phyloP scores from a whole-genome alignment of 2,888 invertebrate genomes.

The Teleogryllus oceanicus region DNA sequence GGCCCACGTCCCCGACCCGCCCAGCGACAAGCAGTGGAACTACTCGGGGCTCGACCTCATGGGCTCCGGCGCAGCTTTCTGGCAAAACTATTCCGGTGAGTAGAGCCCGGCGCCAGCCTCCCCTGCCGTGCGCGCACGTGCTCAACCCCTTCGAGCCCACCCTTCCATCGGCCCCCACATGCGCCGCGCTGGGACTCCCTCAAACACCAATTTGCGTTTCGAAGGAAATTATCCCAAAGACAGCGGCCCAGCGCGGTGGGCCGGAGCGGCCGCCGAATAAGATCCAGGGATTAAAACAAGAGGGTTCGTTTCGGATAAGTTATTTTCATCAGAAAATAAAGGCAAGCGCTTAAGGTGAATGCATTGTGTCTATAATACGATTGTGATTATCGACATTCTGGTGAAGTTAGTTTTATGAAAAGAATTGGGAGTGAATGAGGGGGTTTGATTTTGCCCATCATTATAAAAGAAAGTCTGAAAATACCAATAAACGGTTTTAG shows the following conservation, averaged over 20 bases:
- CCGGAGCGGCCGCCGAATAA: not conserved
- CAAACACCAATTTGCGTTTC: not conserved
- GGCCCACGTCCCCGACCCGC: slow-evolving; percentile 35
- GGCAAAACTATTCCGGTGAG: slow-evolving; percentile 90
- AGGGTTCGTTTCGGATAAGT: slow-evolving; percentile 3
- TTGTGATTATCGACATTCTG: not conserved
- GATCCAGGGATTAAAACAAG: not conserved
- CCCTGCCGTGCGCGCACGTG: not conserved
- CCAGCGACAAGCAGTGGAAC: slow-evolving; percentile 57
- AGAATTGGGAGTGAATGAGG: not conserved
- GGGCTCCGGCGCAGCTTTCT: slow-evolving; percentile 80
- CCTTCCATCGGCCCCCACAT: not conserved
- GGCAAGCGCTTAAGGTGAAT: slow-evolving; percentile 4
- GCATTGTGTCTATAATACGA: slow-evolving; percentile 9
- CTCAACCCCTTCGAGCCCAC: not conserved
- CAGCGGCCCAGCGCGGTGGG: not conserved
- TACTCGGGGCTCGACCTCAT: slow-evolving; percentile 75
- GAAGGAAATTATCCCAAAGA: slow-evolving; percentile 18
- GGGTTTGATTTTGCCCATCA: slow-evolving; percentile 4
- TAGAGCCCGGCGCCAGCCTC: slow-evolving; percentile 32
- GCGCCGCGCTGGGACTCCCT: not conserved
- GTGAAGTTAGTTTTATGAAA: not conserved
- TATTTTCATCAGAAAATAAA: slow-evolving; percentile 4
- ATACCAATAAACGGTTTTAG: slow-evolving; percentile 11
- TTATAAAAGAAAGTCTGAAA: slow-evolving; percentile 10